phyloP scores from a whole-genome alignment of 2,888 invertebrate species.

The Apoda limacodes region DNA sequence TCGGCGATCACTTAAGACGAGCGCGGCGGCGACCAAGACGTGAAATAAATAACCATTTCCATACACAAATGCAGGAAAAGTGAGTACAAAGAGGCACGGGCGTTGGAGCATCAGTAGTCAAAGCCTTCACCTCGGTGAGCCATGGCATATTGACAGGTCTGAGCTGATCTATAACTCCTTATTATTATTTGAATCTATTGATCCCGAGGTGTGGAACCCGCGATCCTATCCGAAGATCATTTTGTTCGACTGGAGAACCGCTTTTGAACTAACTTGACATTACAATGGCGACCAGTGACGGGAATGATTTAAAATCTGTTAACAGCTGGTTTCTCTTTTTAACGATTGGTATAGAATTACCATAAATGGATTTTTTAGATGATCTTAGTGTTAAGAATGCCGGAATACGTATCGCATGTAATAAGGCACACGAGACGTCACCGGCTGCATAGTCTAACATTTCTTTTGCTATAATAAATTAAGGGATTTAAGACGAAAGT shows the following conservation, averaged over 20 bases:
- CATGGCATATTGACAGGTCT: conserved; percentile 27
- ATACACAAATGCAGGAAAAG: conserved; percentile 45
- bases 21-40: conserved; percentile 38
- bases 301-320: conserved; percentile 71
- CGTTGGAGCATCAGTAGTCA: conserved; percentile 27
- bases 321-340: conserved; percentile 69
- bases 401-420: conserved; percentile 29
- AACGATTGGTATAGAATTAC: conserved; percentile 69
- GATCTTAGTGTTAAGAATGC: conserved; percentile 39
- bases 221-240: conserved; percentile 62
- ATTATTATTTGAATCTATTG: conserved; percentile 70
- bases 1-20: conserved; percentile 57
- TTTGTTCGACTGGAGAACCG: conserved; percentile 65
- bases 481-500: too few species aligned
- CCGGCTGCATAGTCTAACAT: too few species aligned
- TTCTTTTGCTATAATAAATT: too few species aligned
- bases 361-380: conserved; percentile 64
- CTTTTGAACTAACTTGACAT: conserved; percentile 68
- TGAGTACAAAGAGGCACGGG: conserved; percentile 32
- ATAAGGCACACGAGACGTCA: neutral
- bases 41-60: conserved; percentile 66
- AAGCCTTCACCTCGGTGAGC: conserved; percentile 24
- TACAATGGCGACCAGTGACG: conserved; percentile 63
- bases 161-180: conserved; percentile 66
- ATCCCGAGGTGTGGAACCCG: conserved; percentile 63